Conservation (phyloP, 2,113 vertebrate genomes). For the Platysternon megacephalum region DNA sequence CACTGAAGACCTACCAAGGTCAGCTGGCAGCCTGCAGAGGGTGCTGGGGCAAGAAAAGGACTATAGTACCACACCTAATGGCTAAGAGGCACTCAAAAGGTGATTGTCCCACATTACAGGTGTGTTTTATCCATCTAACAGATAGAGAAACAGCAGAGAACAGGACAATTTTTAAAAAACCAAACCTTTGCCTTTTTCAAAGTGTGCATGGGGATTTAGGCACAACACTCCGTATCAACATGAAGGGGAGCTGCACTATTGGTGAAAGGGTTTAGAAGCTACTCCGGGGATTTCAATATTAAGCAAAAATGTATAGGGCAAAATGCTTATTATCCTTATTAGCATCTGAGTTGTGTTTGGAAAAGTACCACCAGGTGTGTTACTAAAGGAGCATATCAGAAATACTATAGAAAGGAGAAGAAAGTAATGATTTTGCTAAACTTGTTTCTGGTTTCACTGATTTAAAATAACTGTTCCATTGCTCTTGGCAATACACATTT, state of each 20-base stretch:
- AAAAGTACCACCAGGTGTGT: not conserved
- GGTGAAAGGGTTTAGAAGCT: not conserved
- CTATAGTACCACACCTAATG: too few species aligned
- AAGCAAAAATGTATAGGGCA: not conserved
- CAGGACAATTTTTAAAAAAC: not conserved
- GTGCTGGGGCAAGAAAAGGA: too few species aligned
- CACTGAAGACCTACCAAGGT: too few species aligned
- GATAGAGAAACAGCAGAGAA: not conserved
- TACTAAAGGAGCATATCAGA: not conserved
- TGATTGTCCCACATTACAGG: too few species aligned
- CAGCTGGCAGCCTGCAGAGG: too few species aligned
- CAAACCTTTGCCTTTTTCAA: not conserved
- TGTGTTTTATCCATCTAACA: slow-evolving; percentile 34
- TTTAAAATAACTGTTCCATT: slow-evolving; percentile 4
- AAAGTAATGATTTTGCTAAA: slow-evolving; percentile 1
- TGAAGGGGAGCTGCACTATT: not conserved
- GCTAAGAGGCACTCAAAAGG: too few species aligned
- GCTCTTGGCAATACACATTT: slow-evolving; percentile 32
- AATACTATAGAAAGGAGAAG: not conserved
- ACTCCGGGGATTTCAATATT: not conserved
- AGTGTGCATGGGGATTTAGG: not conserved
- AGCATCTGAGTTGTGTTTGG: not conserved
- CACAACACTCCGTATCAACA: not conserved
- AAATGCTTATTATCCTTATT: not conserved
- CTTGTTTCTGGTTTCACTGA: slow-evolving; percentile 4